Conservation (phyloP, 2,113 vertebrate genomes). For the Caloenas nicobarica region DNA sequence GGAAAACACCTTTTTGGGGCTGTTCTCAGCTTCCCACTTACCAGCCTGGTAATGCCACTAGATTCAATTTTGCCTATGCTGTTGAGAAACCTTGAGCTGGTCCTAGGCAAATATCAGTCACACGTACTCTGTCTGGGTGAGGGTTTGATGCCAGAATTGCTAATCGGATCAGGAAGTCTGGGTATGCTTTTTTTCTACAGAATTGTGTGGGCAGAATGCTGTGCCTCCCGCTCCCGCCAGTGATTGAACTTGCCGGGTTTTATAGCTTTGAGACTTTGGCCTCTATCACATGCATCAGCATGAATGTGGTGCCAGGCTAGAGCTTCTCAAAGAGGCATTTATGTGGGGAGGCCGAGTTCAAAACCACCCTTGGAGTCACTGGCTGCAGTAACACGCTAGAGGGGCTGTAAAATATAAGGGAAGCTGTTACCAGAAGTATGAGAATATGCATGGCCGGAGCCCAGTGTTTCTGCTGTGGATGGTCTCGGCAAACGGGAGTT, state of each 20-base stretch:
- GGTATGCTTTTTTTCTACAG: constrained; percentile 30
- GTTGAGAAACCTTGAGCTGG: constrained; percentile 35
- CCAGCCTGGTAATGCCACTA: background rate
- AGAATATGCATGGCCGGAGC: background rate
- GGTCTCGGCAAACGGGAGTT: background rate
- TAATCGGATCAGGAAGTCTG: constrained; percentile 57
- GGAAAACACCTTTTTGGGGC: background rate
- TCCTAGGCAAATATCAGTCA: constrained; percentile 45
- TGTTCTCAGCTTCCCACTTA: constrained; percentile 7
- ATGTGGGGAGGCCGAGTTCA: constrained; percentile 8
- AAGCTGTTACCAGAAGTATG: background rate
- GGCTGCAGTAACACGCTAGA: background rate
- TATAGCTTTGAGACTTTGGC: constrained; percentile 54
- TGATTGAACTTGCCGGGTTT: constrained; percentile 21
- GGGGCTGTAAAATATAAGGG: background rate
- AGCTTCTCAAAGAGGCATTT: constrained; percentile 37
- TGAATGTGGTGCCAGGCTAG: constrained; percentile 30
- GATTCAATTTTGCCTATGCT: background rate
- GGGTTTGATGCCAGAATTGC: constrained; percentile 45
- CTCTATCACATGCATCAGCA: constrained; percentile 35
- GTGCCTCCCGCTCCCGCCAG: background rate
- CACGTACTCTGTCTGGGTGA: constrained; percentile 21
- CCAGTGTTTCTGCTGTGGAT: background rate
- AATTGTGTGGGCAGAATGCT: constrained; percentile 26
- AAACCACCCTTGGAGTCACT: constrained; percentile 14